Evolutionary conservation across 2,888 invertebrate species (phyloP), one percentile per base, ranked within the genome.

Genomic region (Troilus luridus): DNA sequence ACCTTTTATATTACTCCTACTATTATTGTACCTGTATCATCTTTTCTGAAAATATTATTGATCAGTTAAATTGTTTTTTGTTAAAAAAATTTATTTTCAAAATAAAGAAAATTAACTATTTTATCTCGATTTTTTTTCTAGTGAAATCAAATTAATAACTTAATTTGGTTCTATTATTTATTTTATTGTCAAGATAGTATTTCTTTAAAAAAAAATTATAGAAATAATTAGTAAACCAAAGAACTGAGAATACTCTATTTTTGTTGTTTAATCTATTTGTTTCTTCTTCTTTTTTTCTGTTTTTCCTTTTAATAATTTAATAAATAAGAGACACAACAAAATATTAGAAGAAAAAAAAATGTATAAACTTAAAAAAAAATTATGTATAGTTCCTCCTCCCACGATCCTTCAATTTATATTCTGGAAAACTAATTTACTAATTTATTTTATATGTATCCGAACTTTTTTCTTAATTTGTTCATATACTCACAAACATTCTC

Each of bases 231-330:
- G 12, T 41, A 9, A 41, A 77, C 72, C 72, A 77, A 77, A 77
- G 72, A 77, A 77, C 19, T 41, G 72, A 77, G 72, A 77, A 77
- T 77, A 77, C 27, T 77, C 27, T 64, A 27, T 27, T 27, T 67
- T 77, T 77, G 8, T 72, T 67, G 14, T 67, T 64, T n/a, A 10
- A n/a, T 64, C 9, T 64, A 60, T 64, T 64, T 27, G 14, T 9
- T 77, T 77, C 21, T 19, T n/a, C 41, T 77, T n/a, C n/a, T n/a
- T n/a, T n/a, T 27, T 24, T 41, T 41, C 14, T 24, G 1, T 24
- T 67, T 41, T 77, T 41, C 41, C 9, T 77, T 77, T 0, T n/a
- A 64, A 64, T 41, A 41, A 2, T 19, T 77, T 17, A 17, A 12
- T 41, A 24, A 77, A 41, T 17, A 0, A 41, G 41, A 41, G 11